Evolutionary conservation across 2,113 vertebrate species (phyloP), one percentile per base, ranked within the genome.

Genomic region (Podarcis raffonei): DNA sequence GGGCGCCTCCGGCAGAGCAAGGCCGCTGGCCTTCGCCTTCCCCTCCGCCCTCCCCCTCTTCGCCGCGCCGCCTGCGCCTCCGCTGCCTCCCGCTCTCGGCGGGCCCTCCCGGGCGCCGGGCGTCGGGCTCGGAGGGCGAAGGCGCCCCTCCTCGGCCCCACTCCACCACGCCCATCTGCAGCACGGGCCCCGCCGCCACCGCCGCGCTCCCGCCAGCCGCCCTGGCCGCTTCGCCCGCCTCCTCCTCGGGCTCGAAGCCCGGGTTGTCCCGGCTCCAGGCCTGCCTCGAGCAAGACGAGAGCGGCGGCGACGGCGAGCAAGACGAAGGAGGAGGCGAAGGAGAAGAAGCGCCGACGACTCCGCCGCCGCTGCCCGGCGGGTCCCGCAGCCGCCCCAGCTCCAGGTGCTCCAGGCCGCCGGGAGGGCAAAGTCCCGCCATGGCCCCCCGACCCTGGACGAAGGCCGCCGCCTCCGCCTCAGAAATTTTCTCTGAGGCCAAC

Each of bases 201-300:
- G 42, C 42, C 42, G 7, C 18, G 48, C 48, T 48, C 48, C 48
- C 48, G 48, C 75, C 4, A 2, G 32, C 11, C 8, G 53, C 94
- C 87, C 96, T 97, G 90, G 95, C 83, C 71, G n/a, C 83, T 23
- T 1, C 84, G 42, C 42, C 8, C 42, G 42, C 42, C 1, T 96
- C 98, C 23, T 99, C 98, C 93, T 98, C 98, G 1, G 98, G 97
- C 89, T 99, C 98, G 81, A 99, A 99, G 3, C 98, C 98, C 0
- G 98, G 98, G 94, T 99, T 99, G 25, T 99, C 98, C 30, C 98
- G 97, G 93, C 98, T 99, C 98, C 98, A 99, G 0, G 98, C 98
- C 93, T 99, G 98, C 87, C 98, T 95, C 23, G 98, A 99, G 87
- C 97, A 96, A 27, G 97, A 95, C 62, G 97, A 96, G 7, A 97